Evolutionary conservation across 2,113 vertebrate genomes (phyloP).

Genomic region (Cephalopterus ornatus): DNA sequence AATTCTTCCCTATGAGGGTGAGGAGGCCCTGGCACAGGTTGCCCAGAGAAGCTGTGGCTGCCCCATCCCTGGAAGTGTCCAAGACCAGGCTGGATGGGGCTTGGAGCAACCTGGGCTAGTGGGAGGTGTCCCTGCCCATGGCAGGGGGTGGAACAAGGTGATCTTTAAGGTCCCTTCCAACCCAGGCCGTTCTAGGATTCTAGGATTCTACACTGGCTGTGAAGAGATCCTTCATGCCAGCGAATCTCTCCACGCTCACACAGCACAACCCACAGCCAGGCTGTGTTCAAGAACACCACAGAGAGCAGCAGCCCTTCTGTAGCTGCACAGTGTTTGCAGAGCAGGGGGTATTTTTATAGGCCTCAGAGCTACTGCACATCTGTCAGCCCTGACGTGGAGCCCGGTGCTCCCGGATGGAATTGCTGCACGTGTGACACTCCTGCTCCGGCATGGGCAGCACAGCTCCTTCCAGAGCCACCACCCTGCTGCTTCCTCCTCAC

Average conservation of each 20-base stretch:
- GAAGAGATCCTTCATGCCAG: neutral
- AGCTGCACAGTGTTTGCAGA: neutral
- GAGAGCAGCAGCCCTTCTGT: neutral
- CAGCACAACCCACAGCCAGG: neutral
- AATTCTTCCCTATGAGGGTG: neutral
- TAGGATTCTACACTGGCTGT: neutral
- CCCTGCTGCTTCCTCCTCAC: neutral
- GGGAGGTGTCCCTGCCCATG: neutral
- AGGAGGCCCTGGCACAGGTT: neutral
- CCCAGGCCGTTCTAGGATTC: neutral
- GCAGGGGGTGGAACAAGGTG: neutral
- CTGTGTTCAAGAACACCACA: neutral
- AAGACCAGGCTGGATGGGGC: fast-evolving
- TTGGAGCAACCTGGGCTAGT: neutral
- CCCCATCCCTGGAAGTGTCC: neutral
- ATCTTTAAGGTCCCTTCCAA: neutral
- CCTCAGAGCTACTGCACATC: neutral
- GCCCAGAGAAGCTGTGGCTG: neutral
- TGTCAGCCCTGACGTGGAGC: neutral
- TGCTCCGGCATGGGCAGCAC: neutral
- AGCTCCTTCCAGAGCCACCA: neutral
- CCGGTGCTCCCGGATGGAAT: neutral
- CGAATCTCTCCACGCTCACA: neutral
- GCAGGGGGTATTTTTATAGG: neutral
- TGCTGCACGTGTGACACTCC: neutral